phyloP scores from a whole-genome alignment of 1,140 invertebrate genomes.

The Gryon sp. region DNA sequence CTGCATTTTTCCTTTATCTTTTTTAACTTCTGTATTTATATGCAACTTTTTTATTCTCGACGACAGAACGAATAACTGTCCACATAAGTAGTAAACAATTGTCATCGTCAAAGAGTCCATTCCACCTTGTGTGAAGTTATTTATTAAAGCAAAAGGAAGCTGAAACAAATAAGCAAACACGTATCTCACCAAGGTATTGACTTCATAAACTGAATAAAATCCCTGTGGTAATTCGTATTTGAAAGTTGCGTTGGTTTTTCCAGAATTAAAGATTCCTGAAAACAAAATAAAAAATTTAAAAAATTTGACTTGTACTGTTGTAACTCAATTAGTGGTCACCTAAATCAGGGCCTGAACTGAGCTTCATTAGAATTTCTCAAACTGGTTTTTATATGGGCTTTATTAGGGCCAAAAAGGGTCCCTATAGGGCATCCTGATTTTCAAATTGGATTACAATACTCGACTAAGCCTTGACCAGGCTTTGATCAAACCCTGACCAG shows the following conservation, averaged over 20 bases:
- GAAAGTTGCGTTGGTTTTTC: constrained; percentile 18
- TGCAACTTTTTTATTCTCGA: constrained; percentile 33
- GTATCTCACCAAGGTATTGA: constrained; percentile 35
- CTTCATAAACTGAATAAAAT: constrained; percentile 47
- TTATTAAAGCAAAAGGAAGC: constrained; percentile 40
- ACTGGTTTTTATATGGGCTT: no score
- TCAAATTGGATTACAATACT: no score
- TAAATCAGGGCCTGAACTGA: no score
- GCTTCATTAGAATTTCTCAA: no score
- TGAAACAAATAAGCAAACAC: constrained; percentile 51
- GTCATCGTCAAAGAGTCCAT: constrained; percentile 59
- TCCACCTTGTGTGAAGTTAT: constrained; percentile 48
- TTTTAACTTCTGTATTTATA: neutral
- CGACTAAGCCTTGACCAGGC: no score
- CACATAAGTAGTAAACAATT: constrained; percentile 38
- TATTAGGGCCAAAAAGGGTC: no score
- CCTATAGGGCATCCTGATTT: no score
- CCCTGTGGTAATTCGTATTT: constrained; percentile 57
- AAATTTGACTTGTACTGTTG: neutral
- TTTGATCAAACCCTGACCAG: no score
- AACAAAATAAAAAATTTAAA: constrained; percentile 9
- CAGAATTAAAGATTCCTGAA: constrained; percentile 29
- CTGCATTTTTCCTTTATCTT: neutral
- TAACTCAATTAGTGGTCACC: neutral
- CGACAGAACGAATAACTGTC: constrained; percentile 47